Evolutionary conservation across 1,140 invertebrate species (phyloP).

Genomic region (Macrotrachela quadricornifera): DNA sequence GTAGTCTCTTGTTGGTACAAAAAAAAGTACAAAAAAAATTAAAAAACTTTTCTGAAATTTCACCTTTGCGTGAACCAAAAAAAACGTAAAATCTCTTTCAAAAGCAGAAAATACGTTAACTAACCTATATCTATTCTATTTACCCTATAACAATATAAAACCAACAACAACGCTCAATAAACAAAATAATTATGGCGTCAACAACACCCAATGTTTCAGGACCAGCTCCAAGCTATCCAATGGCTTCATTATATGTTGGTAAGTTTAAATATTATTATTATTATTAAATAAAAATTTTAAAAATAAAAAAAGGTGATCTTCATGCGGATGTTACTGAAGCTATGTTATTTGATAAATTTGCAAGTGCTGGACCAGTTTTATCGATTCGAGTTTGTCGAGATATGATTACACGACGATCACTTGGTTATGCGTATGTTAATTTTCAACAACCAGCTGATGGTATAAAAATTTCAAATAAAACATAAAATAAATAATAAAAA

Average conservation of each 20-base stretch:
- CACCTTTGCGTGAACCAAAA: no score
- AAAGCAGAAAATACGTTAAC: no score
- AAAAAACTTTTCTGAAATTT: no score
- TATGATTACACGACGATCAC: conserved; percentile 79
- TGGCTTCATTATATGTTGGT: conserved; percentile 7
- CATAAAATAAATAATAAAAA: conserved; percentile 27
- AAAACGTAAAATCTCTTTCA: no score
- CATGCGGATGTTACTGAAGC: conserved; percentile 94
- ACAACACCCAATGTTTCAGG: no score
- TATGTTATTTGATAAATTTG: conserved; percentile 98
- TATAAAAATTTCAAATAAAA: conserved; percentile 10
- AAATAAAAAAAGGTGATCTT: conserved; percentile 93
- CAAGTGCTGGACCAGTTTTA: conserved; percentile 80
- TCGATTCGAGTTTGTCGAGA: conserved; percentile 96
- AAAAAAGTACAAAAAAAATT: no score
- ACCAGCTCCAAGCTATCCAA: conserved; percentile 2
- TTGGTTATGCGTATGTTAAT: conserved; percentile 99
- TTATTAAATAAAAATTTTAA: no score
- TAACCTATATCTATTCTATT: no score
- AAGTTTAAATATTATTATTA: background rate
- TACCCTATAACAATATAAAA: no score
- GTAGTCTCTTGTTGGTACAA: no score
- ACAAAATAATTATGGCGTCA: no score
- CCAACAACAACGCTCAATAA: no score
- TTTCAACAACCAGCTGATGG: conserved; percentile 97